phyloP scores from a whole-genome alignment of 1,140 invertebrate species.

The Microplitis mediator region DNA sequence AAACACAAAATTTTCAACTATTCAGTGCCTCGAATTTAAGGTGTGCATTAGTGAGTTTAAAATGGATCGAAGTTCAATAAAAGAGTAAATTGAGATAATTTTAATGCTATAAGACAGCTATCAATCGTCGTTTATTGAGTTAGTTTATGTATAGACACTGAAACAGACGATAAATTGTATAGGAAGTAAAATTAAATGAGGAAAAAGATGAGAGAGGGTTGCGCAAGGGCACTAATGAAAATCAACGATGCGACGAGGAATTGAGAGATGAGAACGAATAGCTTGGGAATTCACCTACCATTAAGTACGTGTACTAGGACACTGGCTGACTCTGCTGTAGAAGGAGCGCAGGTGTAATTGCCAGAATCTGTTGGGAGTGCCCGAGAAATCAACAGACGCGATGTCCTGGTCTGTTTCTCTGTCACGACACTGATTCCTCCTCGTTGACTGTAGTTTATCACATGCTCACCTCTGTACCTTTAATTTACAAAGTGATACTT shows the following conservation, averaged over 20 bases:
- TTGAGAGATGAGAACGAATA: slow-evolving; percentile 19
- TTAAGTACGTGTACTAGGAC: slow-evolving; percentile 69
- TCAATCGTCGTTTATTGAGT: no score
- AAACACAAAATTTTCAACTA: no score
- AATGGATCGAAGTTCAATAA: no score
- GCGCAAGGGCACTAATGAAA: no score
- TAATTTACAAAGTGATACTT: slow-evolving; percentile 18
- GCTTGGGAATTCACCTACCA: slow-evolving; percentile 57
- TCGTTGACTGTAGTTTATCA: slow-evolving; percentile 86
- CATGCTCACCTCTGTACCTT: slow-evolving; percentile 78
- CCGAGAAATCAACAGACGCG: slow-evolving; percentile 79
- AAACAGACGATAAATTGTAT: no score
- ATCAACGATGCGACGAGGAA: neutral
- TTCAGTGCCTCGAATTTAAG: no score
- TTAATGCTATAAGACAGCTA: no score
- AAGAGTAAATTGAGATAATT: no score
- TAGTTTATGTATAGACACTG: no score
- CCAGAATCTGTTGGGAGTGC: slow-evolving; percentile 80
- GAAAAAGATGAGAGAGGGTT: no score
- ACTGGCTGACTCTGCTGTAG: slow-evolving; percentile 65
- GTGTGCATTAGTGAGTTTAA: no score
- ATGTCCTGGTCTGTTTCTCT: slow-evolving; percentile 83
- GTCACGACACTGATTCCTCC: slow-evolving; percentile 86
- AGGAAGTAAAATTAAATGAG: no score
- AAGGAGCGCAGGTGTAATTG: slow-evolving; percentile 85